These are phyloP conservation scores for Centropus unirufus DNA, from an alignment of 2,113 vertebrate species.

Conservation along the genomic window DNA sequence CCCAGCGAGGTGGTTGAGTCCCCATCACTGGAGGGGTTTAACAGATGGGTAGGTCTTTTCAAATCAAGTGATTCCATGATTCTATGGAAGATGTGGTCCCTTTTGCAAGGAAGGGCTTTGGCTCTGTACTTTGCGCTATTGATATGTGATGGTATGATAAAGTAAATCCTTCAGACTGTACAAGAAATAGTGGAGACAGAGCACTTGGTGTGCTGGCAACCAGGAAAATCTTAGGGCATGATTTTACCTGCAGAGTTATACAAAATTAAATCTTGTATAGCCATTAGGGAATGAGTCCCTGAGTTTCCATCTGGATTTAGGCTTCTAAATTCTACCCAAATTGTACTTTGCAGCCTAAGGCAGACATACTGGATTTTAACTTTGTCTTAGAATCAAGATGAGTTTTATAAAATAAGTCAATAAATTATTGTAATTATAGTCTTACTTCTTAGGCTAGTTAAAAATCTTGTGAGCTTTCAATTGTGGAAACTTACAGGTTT, in stretches of 20 bases:
- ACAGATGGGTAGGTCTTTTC: no score
- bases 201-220: background rate
- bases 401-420: background rate
- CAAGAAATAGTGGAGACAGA: background rate
- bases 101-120: background rate
- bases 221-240: background rate
- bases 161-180: background rate
- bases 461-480: background rate
- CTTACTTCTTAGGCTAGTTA: background rate
- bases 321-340: background rate
- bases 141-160: background rate
- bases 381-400: background rate
- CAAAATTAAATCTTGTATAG: background rate
- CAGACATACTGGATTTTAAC: background rate
- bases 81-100: background rate
- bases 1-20: no score
- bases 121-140: background rate
- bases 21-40: no score
- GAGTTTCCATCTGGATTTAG: background rate
- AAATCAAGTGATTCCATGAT: no score
- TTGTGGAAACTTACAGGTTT: background rate
- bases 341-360: background rate
- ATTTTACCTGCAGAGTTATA: background rate
- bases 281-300: background rate
- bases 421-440: background rate